Conservation (phyloP, 2,113 vertebrate genomes). For the Bombycilla garrulus region DNA sequence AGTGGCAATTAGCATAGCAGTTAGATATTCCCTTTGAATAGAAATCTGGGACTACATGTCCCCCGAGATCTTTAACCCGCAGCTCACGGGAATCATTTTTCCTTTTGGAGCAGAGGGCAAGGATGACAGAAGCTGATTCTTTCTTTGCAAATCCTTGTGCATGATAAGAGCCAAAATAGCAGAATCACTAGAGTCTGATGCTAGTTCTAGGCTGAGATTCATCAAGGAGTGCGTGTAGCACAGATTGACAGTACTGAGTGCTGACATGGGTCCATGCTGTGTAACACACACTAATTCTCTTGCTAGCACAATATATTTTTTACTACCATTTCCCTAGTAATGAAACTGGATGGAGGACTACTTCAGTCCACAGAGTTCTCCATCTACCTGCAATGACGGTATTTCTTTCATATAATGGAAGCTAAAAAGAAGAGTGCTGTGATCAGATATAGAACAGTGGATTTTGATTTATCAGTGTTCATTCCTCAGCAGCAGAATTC, state of each 20-base stretch:
- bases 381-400: neutral
- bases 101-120: neutral
- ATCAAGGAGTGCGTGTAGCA: neutral
- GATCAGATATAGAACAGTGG: neutral
- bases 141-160: neutral
- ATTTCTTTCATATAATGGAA: neutral
- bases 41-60: neutral
- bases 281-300: neutral
- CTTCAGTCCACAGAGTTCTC: neutral
- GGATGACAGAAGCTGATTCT: neutral
- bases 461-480: neutral
- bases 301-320: neutral
- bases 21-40: neutral
- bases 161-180: neutral
- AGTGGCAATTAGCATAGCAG: neutral
- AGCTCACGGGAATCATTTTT: neutral
- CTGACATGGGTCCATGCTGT: neutral
- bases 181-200: neutral
- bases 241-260: accelerated
- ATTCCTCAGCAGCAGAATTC: neutral
- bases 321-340: neutral
- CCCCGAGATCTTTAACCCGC: neutral
- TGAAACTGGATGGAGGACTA: neutral
- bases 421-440: neutral
- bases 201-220: neutral